Conservation (phyloP, 2,797 vertebrate genomes). For the Aeoliscus strigatus region DNA sequence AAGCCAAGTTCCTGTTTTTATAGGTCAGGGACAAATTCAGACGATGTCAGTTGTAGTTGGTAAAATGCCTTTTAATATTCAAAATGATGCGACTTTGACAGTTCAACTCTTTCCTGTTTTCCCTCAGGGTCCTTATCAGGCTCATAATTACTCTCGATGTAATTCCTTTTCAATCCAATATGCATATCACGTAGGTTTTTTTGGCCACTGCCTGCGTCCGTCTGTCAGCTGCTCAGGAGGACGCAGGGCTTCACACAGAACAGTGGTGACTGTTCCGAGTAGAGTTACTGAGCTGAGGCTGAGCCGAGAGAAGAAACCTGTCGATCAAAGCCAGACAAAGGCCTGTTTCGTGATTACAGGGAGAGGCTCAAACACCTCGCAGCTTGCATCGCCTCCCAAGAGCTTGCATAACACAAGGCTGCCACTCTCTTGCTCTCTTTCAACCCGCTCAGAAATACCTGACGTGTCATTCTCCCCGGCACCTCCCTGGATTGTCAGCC, state of each 20-base stretch:
- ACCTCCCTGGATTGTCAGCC: conserved; percentile 38
- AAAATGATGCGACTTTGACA: background rate
- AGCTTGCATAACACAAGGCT: conserved; percentile 60
- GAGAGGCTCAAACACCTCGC: conserved; percentile 66
- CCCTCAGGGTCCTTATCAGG: conserved; percentile 5
- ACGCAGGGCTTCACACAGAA: conserved; percentile 13
- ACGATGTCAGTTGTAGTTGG: conserved; percentile 19
- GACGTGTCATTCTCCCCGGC: conserved; percentile 29
- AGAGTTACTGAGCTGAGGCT: conserved; percentile 34
- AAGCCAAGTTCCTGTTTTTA: conserved; percentile 16
- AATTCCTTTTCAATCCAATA: conserved; percentile 16
- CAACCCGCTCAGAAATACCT: conserved; percentile 46
- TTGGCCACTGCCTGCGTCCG: conserved; percentile 7
- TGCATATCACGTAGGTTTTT: conserved; percentile 17
- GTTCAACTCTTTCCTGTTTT: conserved; percentile 3
- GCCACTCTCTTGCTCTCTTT: conserved; percentile 38
- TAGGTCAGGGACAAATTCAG: conserved; percentile 19
- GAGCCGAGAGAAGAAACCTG: conserved; percentile 49
- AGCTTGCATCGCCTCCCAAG: conserved; percentile 64
- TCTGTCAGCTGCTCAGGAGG: conserved; percentile 30
- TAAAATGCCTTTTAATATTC: background rate
- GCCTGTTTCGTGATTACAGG: conserved; percentile 59
- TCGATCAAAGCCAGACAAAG: conserved; percentile 63
- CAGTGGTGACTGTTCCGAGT: conserved; percentile 17
- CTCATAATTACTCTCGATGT: conserved; percentile 13